phyloP scores from a whole-genome alignment of 2,113 vertebrate species.

The Platichthys flesus region DNA sequence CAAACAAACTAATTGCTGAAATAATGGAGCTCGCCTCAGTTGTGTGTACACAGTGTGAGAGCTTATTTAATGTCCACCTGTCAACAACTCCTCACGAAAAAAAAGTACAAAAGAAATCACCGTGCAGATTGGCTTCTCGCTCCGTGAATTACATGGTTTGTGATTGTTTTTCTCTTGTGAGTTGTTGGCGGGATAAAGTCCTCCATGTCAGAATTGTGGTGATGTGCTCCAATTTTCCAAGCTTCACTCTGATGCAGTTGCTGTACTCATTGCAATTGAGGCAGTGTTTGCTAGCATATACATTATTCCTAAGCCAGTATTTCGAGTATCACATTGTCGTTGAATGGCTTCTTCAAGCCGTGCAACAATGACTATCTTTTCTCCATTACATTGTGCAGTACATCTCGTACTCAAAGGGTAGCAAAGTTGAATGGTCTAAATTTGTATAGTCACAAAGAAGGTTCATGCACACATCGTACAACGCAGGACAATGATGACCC shows the following conservation, averaged over 20 bases:
- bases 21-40: neutral
- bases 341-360: neutral
- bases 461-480: no score
- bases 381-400: no score
- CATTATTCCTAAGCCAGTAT: neutral
- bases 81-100: slow-evolving; percentile 44
- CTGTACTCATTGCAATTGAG: neutral
- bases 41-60: neutral
- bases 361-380: no score
- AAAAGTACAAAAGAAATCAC: neutral
- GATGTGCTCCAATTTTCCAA: neutral
- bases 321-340: neutral
- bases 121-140: slow-evolving; percentile 1
- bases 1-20: slow-evolving; percentile 28
- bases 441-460: no score
- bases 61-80: slow-evolving; percentile 45
- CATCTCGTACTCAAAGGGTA: no score
- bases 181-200: neutral
- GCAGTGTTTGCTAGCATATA: neutral
- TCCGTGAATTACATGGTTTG: slow-evolving; percentile 44
- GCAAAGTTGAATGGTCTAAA: no score
- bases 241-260: neutral
- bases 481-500: no score
- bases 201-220: neutral
- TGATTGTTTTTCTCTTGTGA: slow-evolving; percentile 45